phyloP scores from a whole-genome alignment of 2,888 invertebrate genomes.

The Apomyelois bistriatella region DNA sequence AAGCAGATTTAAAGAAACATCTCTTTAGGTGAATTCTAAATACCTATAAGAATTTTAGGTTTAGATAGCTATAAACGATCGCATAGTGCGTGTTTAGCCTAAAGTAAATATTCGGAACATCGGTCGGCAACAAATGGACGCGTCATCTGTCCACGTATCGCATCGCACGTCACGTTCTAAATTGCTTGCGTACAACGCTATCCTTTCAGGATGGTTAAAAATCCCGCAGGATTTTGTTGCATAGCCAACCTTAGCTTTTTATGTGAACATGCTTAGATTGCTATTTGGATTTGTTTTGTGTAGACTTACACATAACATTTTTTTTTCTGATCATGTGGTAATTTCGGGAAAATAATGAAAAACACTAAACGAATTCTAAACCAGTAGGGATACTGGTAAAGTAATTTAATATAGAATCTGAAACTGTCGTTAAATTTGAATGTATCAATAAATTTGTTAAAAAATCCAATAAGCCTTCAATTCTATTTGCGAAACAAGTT shows the following conservation, averaged over 20 bases:
- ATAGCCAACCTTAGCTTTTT: constrained; percentile 6
- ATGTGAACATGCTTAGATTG: not conserved
- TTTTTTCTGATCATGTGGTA: too few relatives aligned
- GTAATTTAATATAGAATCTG: too few relatives aligned
- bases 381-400: too few relatives aligned
- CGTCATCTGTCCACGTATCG: constrained; percentile 52
- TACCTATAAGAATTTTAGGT: too few relatives aligned
- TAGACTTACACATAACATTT: too few relatives aligned
- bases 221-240: constrained; percentile 36
- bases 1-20: too few relatives aligned
- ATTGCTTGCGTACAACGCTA: constrained; percentile 53
- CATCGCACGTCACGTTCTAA: constrained; percentile 57
- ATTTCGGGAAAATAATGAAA: too few relatives aligned
- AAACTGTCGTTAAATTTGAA: too few relatives aligned
- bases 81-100: constrained; percentile 18
- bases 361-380: too few relatives aligned
- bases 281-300: not conserved
- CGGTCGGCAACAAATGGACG: constrained; percentile 40
- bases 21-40: too few relatives aligned
- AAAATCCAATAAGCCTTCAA: constrained; percentile 57
- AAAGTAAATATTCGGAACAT: constrained; percentile 16
- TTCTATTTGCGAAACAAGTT: constrained; percentile 47
- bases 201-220: constrained; percentile 42
- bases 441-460: constrained; percentile 11
- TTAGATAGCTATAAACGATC: constrained; percentile 24